Evolutionary conservation across 2,797 vertebrate genomes (phyloP).

Genomic region (Macropus fuliginosus): DNA sequence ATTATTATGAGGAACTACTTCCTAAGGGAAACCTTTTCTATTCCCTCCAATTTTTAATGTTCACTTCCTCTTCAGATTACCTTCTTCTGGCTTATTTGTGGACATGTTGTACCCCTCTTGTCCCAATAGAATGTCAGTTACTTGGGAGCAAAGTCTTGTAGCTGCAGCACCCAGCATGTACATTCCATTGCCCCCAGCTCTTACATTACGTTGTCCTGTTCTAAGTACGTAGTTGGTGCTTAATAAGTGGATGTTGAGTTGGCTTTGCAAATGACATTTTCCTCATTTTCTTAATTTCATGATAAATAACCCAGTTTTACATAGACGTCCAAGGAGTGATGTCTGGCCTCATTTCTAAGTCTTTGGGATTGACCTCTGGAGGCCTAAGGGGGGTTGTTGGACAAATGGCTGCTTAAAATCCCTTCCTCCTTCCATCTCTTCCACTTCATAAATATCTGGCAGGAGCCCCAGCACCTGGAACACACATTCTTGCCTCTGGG

Average conservation of each 20-base stretch:
- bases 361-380: background rate
- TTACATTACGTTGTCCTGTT: background rate
- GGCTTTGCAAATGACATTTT: background rate
- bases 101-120: background rate
- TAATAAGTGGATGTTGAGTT: background rate
- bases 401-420: background rate
- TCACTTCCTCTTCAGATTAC: background rate
- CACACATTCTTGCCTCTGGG: background rate
- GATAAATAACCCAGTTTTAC: background rate
- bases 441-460: conserved; percentile 30
- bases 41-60: background rate
- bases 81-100: background rate
- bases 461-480: conserved; percentile 10
- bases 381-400: background rate
- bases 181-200: background rate
- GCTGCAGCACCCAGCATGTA: background rate
- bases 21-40: background rate
- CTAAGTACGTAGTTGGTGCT: background rate
- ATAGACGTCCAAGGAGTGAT: background rate
- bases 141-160: background rate
- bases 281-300: background rate
- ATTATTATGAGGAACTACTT: background rate
- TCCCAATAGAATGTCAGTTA: background rate
- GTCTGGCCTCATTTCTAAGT: background rate
- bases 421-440: background rate